Conservation (phyloP, 2,888 invertebrate species). For the Acronicta psi region DNA sequence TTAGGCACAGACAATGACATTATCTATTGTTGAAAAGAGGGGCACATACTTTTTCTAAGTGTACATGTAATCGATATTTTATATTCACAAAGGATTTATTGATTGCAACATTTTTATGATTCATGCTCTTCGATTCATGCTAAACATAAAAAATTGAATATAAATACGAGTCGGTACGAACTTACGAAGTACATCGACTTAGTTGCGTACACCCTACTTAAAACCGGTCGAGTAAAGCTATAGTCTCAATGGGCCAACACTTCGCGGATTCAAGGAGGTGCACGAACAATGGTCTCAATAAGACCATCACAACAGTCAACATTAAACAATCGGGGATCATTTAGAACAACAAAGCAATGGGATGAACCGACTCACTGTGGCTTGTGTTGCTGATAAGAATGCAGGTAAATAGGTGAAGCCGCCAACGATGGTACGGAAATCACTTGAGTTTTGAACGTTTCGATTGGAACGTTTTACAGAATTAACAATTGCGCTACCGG, state of each 20-base stretch:
- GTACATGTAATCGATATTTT: no score
- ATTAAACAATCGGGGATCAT: constrained; percentile 59
- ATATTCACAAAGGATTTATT: no score
- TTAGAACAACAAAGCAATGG: constrained; percentile 53
- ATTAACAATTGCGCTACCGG: no score
- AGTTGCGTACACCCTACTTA: constrained; percentile 13
- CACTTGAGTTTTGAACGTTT: neutral
- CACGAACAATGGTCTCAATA: constrained; percentile 60
- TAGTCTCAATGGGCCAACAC: constrained; percentile 31
- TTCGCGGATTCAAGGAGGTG: constrained; percentile 32
- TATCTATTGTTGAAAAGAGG: no score
- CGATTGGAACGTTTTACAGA: no score
- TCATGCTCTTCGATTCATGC: neutral
- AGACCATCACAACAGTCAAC: constrained; percentile 47
- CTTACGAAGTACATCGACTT: neutral
- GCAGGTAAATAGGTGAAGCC: neutral
- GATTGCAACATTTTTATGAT: neutral
- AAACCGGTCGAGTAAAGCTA: constrained; percentile 41
- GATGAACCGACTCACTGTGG: constrained; percentile 35
- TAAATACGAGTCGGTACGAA: constrained; percentile 1
- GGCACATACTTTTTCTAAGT: no score
- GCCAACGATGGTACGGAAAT: neutral
- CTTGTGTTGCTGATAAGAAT: constrained; percentile 25
- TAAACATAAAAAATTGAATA: constrained; percentile 2
- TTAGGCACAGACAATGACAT: no score